Percentiles rank a stretch among this genome's conserved stretches.
These are phyloP conservation scores for Drosophila mimetica DNA, from an alignment of 2,888 invertebrate genomes.

Conservation along the genomic window DNA sequence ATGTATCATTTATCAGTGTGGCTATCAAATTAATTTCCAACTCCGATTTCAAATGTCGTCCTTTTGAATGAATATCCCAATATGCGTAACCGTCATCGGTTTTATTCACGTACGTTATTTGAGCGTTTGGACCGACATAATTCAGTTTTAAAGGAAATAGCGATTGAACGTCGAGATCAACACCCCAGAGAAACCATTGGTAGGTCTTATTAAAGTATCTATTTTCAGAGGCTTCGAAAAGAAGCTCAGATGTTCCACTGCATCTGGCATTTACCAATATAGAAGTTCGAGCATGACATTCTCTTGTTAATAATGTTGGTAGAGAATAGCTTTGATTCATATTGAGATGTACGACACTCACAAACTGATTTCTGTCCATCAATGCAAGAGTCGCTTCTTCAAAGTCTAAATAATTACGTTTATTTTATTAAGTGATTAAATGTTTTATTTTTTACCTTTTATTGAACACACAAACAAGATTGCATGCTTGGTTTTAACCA, in stretches of 20 bases:
- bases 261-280: slow-evolving; percentile 74
- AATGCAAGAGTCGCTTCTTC: slow-evolving; percentile 32
- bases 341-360: slow-evolving; percentile 54
- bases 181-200: slow-evolving; percentile 80
- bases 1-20: slow-evolving; percentile 25
- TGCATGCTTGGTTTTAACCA: slow-evolving; percentile 62
- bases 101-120: slow-evolving; percentile 76
- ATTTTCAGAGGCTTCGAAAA: slow-evolving; percentile 60
- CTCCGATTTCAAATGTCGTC: slow-evolving; percentile 71
- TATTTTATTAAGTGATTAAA: not conserved
- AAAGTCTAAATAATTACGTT: slow-evolving; percentile 40
- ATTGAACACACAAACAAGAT: slow-evolving; percentile 69
- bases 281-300: slow-evolving; percentile 63
- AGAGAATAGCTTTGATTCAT: slow-evolving; percentile 43
- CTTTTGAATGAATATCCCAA: slow-evolving; percentile 82
- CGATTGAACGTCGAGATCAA: slow-evolving; percentile 44
- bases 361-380: slow-evolving; percentile 59
- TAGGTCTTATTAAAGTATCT: slow-evolving; percentile 82
- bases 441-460: slow-evolving; percentile 52
- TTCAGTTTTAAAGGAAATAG: slow-evolving; percentile 57
- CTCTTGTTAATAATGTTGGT: slow-evolving; percentile 47
- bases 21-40: slow-evolving; percentile 68
- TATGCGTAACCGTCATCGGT: slow-evolving; percentile 49
- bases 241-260: slow-evolving; percentile 37
- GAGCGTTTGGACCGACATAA: slow-evolving; percentile 81